phyloP scores from a whole-genome alignment of 2,888 invertebrate species.

The Notodromas monacha region DNA sequence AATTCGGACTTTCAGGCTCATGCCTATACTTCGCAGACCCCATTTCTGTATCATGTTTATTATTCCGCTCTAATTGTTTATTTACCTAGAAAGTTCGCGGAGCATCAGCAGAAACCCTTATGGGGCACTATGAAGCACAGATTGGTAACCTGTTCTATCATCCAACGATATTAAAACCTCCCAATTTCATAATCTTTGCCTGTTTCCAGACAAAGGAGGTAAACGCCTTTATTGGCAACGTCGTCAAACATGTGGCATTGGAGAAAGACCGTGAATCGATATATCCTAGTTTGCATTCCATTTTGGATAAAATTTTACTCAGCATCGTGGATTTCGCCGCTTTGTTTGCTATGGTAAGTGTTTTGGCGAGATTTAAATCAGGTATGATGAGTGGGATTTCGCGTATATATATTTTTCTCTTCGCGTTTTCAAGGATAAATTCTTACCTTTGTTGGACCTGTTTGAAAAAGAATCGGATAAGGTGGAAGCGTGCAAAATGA shows the following conservation, averaged over 20 bases:
- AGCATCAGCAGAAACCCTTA: too few species aligned
- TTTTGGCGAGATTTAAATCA: too few species aligned
- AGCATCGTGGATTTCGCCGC: constrained; percentile 42
- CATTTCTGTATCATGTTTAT: too few species aligned
- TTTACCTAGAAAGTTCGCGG: too few species aligned
- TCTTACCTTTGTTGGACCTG: constrained; percentile 57
- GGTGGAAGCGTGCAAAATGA: constrained; percentile 47
- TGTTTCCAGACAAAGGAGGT: constrained; percentile 36
- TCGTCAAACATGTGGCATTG: constrained; percentile 45
- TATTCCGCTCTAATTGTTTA: too few species aligned
- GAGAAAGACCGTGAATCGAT: constrained; percentile 42
- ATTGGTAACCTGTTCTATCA: too few species aligned
- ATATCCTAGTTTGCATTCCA: constrained; percentile 38
- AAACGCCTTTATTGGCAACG: constrained; percentile 47
- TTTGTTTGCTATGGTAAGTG: constrained; percentile 37
- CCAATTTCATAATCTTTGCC: too few species aligned
- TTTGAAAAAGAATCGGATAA: constrained; percentile 52
- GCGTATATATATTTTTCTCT: too few species aligned
- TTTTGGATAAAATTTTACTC: constrained; percentile 37
- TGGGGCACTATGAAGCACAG: too few species aligned
- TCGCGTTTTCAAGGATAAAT: constrained; percentile 39
- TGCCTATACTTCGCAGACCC: too few species aligned
- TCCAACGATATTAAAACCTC: background rate
- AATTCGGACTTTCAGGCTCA: too few species aligned
- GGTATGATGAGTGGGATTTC: too few species aligned